Base-by-base conservation (phyloP, 1,140 invertebrate genomes). In the Phocides pigmalion region DNA sequence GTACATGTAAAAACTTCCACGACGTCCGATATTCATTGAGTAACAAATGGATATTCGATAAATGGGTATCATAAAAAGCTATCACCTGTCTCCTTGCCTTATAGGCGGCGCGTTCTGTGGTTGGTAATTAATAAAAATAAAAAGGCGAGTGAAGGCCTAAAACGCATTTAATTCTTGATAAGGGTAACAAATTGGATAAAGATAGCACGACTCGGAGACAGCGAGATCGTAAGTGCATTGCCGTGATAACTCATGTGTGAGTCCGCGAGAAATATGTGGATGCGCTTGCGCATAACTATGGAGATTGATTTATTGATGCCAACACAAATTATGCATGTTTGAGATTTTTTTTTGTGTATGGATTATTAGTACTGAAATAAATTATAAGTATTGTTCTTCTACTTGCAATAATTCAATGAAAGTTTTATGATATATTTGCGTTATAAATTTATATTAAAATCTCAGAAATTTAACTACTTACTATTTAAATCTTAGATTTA, bases 101-200 rank as follows among this genome's bases (percentile, higher is more conserved):
- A 65, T 58, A 66, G 63, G 63, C 70, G 66, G 64, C 44, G 62
- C 66, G 66, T 42, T 63, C 66, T 66, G 69, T 72, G 69, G 64
- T 46, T 83, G 66, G 80, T 87, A 89, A 87, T 90, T 88, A 88
- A 89, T 88, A 90, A 88, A 86, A 84, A 76, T 85, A 89, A 84
- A 82, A 79, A 72, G 75, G 72, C 78, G 69, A 76, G 70, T 66
- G 78, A 76, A 72, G 77, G 82, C 68, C 81, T 87, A 87, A 89
- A 91, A 91, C 79, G 84, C 87, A 91, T 91, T 91, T 91, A 91
- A 91, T 89, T 83, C 84, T 84, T 85, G 89, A 91, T 91, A 91
- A 89, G 84, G 87, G 87, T 91, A 89, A 91, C 89, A 91, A 91
- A 91, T 91, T 91, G 89, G 81, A 91, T 89, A 84, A 84, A 89